phyloP scores from a whole-genome alignment of 1,140 invertebrate species.

The Brachionus calyciflorus region DNA sequence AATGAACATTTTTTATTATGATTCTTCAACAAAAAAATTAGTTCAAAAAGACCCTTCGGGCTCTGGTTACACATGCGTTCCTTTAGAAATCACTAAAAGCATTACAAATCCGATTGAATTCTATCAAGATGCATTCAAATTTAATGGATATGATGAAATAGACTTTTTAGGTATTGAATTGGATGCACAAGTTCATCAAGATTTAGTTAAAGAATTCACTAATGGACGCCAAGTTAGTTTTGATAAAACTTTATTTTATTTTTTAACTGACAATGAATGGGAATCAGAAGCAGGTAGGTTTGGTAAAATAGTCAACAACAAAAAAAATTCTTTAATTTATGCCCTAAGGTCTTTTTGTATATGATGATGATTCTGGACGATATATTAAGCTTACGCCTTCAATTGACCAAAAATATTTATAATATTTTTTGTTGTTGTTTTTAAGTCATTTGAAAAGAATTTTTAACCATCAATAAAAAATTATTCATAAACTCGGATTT shows the following conservation, averaged over 20 bases:
- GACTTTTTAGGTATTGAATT: constrained; percentile 36
- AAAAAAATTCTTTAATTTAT: not conserved
- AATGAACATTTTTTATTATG: constrained; percentile 27
- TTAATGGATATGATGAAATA: constrained; percentile 9
- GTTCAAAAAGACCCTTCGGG: constrained; percentile 24
- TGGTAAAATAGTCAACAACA: not conserved
- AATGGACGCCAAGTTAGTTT: not conserved
- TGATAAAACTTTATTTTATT: constrained; percentile 1
- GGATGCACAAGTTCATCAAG: not conserved
- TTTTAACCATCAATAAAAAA: no score
- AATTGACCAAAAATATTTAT: constrained; percentile 19
- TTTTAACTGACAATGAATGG: constrained; percentile 41
- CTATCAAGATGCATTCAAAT: not conserved
- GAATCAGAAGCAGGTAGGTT: not conserved
- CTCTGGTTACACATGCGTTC: constrained; percentile 14
- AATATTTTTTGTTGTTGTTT: not conserved
- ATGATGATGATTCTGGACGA: not conserved
- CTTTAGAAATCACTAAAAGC: constrained; percentile 1
- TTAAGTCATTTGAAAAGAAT: no score
- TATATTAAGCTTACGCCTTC: not conserved
- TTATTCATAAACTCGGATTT: no score
- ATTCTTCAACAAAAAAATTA: not conserved
- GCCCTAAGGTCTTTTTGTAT: not conserved
- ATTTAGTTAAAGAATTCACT: not conserved
- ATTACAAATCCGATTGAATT: constrained; percentile 17